phyloP scores from a whole-genome alignment of 2,888 invertebrate genomes.

The Tetropium fuscum region DNA sequence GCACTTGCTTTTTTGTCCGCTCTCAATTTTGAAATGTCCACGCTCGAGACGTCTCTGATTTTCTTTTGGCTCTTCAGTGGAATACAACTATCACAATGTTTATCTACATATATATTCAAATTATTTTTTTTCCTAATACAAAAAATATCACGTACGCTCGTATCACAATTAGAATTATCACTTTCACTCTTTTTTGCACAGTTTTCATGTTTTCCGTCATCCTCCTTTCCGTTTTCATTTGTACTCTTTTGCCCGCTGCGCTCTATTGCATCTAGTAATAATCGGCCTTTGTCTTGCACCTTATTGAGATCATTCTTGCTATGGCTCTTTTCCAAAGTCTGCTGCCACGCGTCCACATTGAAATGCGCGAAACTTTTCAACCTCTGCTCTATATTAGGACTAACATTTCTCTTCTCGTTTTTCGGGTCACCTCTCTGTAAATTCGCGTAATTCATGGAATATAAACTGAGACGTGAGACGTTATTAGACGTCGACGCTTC shows the following conservation, averaged over 20 bases:
- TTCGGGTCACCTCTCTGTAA: slow-evolving; percentile 3
- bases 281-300: slow-evolving; percentile 56
- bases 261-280: slow-evolving; percentile 63
- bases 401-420: slow-evolving; percentile 32
- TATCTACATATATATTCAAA: slow-evolving; percentile 60
- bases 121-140: slow-evolving; percentile 61
- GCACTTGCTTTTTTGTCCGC: slow-evolving; percentile 45
- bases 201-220: slow-evolving; percentile 26
- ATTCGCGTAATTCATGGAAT: slow-evolving; percentile 26
- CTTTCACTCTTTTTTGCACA: slow-evolving; percentile 50
- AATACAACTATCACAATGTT: slow-evolving; percentile 63
- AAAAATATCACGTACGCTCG: slow-evolving; percentile 64
- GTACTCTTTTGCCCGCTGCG: slow-evolving; percentile 56
- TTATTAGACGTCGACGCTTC: slow-evolving; percentile 53
- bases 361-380: slow-evolving; percentile 34
- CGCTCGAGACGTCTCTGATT: slow-evolving; percentile 44
- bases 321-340: slow-evolving; percentile 29
- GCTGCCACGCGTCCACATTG: slow-evolving; percentile 34
- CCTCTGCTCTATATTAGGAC: slow-evolving; percentile 32
- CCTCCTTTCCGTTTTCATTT: slow-evolving; percentile 33
- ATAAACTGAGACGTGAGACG: slow-evolving; percentile 47
- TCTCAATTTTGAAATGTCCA: slow-evolving; percentile 40
- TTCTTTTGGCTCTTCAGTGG: slow-evolving; percentile 45
- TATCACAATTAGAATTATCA: slow-evolving; percentile 62
- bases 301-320: slow-evolving; percentile 60